A percentile compares a stretch with the other conserved stretches of the same genome.
These are phyloP conservation scores for Apolygus lucorum DNA, from an alignment of 1,140 invertebrate genomes.

Conservation along the genomic window DNA sequence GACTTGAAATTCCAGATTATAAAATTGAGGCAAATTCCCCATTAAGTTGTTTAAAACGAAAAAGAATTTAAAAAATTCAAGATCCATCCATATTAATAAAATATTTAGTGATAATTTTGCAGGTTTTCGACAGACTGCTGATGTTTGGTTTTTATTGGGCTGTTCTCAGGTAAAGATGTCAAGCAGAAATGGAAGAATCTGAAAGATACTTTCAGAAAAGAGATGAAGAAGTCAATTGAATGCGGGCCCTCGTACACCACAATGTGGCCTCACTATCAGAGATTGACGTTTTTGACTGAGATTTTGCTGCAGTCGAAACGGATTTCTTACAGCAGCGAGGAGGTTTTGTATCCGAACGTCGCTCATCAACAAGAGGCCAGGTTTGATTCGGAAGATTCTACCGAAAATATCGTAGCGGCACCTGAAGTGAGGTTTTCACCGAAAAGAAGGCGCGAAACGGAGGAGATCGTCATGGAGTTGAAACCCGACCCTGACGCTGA, in stretches of 20 bases:
- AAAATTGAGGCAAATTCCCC: too few species aligned
- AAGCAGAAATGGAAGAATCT: constrained; percentile 23
- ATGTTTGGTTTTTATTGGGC: too few species aligned
- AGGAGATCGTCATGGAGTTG: too few species aligned
- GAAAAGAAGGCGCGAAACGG: constrained; percentile 18
- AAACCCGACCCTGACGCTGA: too few species aligned
- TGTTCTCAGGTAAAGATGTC: too few species aligned
- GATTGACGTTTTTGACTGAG: constrained; percentile 7
- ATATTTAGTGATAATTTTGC: too few species aligned
- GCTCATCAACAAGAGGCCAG: not conserved
- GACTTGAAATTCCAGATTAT: too few species aligned
- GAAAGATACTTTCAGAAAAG: constrained; percentile 20
- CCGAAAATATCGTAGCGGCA: not conserved
- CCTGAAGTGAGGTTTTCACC: not conserved
- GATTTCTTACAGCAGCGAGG: not conserved
- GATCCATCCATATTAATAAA: too few species aligned
- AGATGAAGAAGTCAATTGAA: constrained; percentile 18
- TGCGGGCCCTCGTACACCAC: not conserved
- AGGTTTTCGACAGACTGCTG: too few species aligned
- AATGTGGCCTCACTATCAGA: not conserved
- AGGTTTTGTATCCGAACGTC: not conserved
- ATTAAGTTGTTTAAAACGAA: too few species aligned
- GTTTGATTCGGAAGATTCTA: not conserved
- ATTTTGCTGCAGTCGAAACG: constrained; percentile 1
- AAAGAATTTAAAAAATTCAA: too few species aligned